Conservation (phyloP, 2,797 vertebrate genomes). For the Pangasius krempfi region DNA sequence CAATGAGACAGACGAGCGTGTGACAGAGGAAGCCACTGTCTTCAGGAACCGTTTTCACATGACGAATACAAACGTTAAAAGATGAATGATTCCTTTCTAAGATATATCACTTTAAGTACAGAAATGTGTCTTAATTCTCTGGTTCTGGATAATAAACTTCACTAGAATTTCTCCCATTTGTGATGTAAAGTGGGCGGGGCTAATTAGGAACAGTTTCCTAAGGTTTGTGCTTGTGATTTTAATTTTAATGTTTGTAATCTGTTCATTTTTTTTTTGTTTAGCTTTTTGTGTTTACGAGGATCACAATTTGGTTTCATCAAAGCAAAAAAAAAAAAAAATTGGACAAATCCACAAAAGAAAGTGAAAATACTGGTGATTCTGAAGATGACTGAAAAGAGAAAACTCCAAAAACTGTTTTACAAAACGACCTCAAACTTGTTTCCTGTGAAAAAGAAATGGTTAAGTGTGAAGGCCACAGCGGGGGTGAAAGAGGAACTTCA, state of each 20-base stretch:
- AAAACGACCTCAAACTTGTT: not conserved
- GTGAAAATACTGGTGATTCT: not conserved
- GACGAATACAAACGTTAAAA: too few species aligned
- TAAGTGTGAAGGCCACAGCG: not conserved
- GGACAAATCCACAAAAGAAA: not conserved
- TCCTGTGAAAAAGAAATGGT: slow-evolving; percentile 13
- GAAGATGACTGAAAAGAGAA: not conserved
- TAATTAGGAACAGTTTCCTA: not conserved
- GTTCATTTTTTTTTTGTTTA: not conserved
- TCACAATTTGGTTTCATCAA: not conserved
- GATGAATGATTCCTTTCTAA: too few species aligned
- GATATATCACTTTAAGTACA: too few species aligned
- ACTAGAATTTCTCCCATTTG: too few species aligned
- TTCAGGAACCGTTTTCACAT: too few species aligned
- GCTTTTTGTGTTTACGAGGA: too few species aligned
- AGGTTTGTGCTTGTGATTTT: not conserved
- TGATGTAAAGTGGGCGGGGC: not conserved
- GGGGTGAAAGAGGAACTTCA: slow-evolving; percentile 23
- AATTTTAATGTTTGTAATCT: not conserved
- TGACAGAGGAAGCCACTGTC: not conserved
- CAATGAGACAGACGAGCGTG: not conserved
- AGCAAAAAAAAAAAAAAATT: not conserved
- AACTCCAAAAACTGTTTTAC: not conserved
- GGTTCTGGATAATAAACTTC: not conserved
- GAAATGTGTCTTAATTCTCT: fast-evolving